Percentiles rank a stretch among this genome's conserved stretches.
These are phyloP conservation scores for Coenonympha glycerion DNA, from an alignment of 2,888 invertebrate genomes.

Conservation along the genomic window DNA sequence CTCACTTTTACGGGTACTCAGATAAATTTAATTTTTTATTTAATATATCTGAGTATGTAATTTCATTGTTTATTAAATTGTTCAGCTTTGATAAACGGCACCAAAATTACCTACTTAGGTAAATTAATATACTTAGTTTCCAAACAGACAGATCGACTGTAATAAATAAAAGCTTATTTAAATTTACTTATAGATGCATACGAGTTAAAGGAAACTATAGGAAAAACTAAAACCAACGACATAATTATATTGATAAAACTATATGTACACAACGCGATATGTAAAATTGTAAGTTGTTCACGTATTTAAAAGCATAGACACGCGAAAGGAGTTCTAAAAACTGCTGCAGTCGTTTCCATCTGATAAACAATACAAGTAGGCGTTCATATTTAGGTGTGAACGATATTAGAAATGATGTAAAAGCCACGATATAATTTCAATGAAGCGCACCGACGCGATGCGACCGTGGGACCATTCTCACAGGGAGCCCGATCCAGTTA, in stretches of 20 bases:
- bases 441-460: constrained; percentile 42
- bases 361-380: constrained; percentile 1
- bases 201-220: no score
- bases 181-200: no score
- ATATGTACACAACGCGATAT: not conserved
- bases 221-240: no score
- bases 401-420: constrained; percentile 19
- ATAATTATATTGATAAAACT: not conserved
- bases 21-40: no score
- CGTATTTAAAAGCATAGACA: not conserved
- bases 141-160: no score
- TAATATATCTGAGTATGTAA: no score
- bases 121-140: no score
- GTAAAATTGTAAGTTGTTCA: not conserved
- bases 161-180: no score
- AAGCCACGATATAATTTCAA: constrained; percentile 43
- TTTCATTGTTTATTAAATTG: no score
- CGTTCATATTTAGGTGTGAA: constrained; percentile 8
- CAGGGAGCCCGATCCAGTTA: constrained; percentile 61
- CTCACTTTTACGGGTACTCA: no score
- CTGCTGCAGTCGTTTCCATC: not conserved
- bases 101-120: no score
- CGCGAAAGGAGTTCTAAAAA: not conserved
- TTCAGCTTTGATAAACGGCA: no score
- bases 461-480: constrained; percentile 62